Evolutionary conservation across 2,113 vertebrate genomes (phyloP), one percentile per base, ranked within the genome.

Genomic region (Camelus dromedarius): DNA sequence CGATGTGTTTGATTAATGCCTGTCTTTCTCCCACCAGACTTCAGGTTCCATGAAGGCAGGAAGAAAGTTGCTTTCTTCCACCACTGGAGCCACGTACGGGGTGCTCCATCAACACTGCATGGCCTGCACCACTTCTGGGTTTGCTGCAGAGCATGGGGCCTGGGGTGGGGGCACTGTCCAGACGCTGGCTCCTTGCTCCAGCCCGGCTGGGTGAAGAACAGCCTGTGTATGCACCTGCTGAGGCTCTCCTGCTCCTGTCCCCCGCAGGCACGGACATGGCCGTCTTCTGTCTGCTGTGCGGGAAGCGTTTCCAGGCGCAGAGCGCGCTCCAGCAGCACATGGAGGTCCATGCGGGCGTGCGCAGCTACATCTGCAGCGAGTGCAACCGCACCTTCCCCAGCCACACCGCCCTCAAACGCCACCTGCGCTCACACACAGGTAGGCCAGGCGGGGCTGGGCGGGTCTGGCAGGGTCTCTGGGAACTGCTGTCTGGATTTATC

Each of bases 331-430:
- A 99, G 99, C 99, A 99, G 98, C 99, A 99, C 99, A 99, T 99
- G 99, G 99, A 99, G 94, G 99, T 99, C 95, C 99, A 99, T 14
- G 99, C 99, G 0, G 99, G 99, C 11, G 99, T 99, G 76, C 99
- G 99, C 96, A 99, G 99, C 98, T 99, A 99, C 98, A 99, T 99
- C 97, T 99, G 99, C 99, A 99, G 99, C 3, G 99, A 99, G 98
- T 99, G 99, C 98, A 99, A 99, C 99, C 99, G 99, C 98, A 99
- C 99, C 67, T 99, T 99, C 98, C 99, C 99, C 97, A 99, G 99
- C 99, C 99, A 99, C 98, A 99, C 99, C 0, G 99, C 99, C 12
- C 99, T 99, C 98, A 99, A 99, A 94, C 99, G 99, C 95, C 99
- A 99, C 98, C 99, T 99, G 89, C 99, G 99, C 98, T 99, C 99